These are phyloP conservation scores for Oreochromis aureus DNA, from an alignment of 2,113 vertebrate species.

Conservation along the genomic window DNA sequence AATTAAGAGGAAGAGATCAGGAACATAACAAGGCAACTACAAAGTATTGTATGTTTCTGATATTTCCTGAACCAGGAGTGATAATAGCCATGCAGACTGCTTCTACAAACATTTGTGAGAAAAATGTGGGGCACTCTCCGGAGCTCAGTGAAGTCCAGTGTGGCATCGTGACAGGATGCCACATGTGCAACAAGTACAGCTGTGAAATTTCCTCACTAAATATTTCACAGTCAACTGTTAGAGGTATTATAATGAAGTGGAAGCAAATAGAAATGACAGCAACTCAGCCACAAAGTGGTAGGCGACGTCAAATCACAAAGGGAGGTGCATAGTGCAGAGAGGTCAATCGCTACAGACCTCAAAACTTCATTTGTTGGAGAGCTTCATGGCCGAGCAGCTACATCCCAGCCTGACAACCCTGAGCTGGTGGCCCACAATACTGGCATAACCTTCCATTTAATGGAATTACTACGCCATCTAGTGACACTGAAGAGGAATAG, in stretches of 20 bases:
- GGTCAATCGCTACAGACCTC: not conserved
- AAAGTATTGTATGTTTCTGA: not conserved
- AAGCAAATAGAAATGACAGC: not conserved
- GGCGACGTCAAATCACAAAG: not conserved
- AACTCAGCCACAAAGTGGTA: not conserved
- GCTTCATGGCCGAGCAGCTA: not conserved
- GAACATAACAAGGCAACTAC: not conserved
- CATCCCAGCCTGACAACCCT: not conserved
- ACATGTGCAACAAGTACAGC: not conserved
- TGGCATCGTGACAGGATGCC: not conserved
- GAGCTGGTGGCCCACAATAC: not conserved
- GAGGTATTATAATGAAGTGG: not conserved
- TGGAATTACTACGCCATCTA: constrained; percentile 10
- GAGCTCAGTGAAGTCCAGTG: not conserved
- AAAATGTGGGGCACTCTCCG: not conserved
- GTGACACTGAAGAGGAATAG: not conserved
- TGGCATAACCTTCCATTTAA: not conserved
- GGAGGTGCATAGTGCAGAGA: not conserved
- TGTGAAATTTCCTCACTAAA: not conserved
- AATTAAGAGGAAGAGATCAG: not conserved
- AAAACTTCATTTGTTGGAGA: not conserved
- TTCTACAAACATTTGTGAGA: not conserved
- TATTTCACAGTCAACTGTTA: not conserved
- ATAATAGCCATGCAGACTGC: not conserved
- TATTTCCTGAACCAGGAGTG: not conserved